A percentile compares a stretch with the other conserved stretches of the same genome.
Conservation (phyloP, 1,140 invertebrate genomes). For the Drosophila neocordata region DNA sequence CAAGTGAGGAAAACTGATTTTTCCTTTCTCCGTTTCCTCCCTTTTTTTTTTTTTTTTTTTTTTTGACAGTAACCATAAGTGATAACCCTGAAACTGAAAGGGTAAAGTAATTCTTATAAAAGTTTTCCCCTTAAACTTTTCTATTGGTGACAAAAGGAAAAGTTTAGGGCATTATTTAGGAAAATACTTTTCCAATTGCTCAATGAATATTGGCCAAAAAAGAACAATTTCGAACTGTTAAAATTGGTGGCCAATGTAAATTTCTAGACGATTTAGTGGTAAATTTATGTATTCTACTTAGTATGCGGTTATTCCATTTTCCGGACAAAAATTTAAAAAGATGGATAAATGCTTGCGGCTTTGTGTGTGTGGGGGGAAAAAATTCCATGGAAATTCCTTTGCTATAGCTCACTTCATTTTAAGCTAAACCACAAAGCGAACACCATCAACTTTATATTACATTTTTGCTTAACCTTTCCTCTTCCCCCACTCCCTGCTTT, state of each 20-base stretch:
- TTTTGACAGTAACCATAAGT: constrained; percentile 49
- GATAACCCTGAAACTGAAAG: constrained; percentile 35
- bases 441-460: background rate
- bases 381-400: background rate
- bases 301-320: too few relatives aligned
- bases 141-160: constrained; percentile 42
- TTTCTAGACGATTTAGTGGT: constrained; percentile 25
- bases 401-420: background rate
- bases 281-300: constrained; percentile 11
- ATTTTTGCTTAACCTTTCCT: too few relatives aligned
- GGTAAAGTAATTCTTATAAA: constrained; percentile 13
- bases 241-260: constrained; percentile 35
- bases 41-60: constrained; percentile 3
- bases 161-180: constrained; percentile 43
- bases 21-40: background rate
- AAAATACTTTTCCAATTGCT: constrained; percentile 40
- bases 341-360: constrained; percentile 1
- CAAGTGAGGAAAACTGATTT: constrained; percentile 22
- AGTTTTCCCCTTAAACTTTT: constrained; percentile 38
- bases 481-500: background rate
- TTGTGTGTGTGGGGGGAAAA: too few relatives aligned
- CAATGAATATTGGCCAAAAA: constrained; percentile 14
- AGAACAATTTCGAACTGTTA: constrained; percentile 9
- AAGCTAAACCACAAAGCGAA: background rate
- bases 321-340: constrained; percentile 22